A percentile compares a stretch with the other conserved stretches of the same genome.
Conservation (phyloP, 2,113 vertebrate genomes). For the Carassius carassius region DNA sequence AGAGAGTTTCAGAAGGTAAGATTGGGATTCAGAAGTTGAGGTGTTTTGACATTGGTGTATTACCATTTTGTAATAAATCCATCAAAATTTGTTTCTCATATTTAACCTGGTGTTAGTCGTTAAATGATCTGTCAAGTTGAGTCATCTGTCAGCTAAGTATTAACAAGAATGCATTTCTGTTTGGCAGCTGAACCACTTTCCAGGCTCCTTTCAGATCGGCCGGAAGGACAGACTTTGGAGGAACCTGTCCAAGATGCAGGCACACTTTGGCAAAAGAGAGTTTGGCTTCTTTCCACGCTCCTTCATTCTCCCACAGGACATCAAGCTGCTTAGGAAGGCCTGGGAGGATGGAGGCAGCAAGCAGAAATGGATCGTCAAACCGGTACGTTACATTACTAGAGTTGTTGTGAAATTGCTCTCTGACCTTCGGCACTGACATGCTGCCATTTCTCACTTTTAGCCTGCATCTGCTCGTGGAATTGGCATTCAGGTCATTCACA, state of each 20-base stretch:
- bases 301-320: slow-evolving; percentile 94
- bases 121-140: neutral
- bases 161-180: slow-evolving; percentile 35
- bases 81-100: slow-evolving; percentile 8
- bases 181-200: slow-evolving; percentile 93
- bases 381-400: slow-evolving; percentile 70
- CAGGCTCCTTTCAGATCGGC: slow-evolving; percentile 96
- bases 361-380: slow-evolving; percentile 98
- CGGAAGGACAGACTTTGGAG: slow-evolving; percentile 95
- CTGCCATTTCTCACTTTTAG: slow-evolving; percentile 64
- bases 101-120: neutral
- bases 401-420: neutral
- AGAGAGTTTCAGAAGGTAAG: slow-evolving; percentile 92
- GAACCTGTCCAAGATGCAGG: slow-evolving; percentile 92
- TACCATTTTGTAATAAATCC: neutral
- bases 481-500: slow-evolving; percentile 97
- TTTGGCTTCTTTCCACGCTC: slow-evolving; percentile 95
- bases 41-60: neutral
- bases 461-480: slow-evolving; percentile 94
- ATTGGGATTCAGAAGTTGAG: too few relatives aligned
- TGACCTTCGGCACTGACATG: neutral
- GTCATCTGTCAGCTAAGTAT: neutral
- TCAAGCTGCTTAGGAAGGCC: slow-evolving; percentile 86
- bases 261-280: slow-evolving; percentile 87
- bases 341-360: slow-evolving; percentile 87